Evolutionary conservation across 1,140 invertebrate species (phyloP), one percentile per base, ranked within the genome.

Genomic region (Zeugodacus cucurbitae): DNA sequence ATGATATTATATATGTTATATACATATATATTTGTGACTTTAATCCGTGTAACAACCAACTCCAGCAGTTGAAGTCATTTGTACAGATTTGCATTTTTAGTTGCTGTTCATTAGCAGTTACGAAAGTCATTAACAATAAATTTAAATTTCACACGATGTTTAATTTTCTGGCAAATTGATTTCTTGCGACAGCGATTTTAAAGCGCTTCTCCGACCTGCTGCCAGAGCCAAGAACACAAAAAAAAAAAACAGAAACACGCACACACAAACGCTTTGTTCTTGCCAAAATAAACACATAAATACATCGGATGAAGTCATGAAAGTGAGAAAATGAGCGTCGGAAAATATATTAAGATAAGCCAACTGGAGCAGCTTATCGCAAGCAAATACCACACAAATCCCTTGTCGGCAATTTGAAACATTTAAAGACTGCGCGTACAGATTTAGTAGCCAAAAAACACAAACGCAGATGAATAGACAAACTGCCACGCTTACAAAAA

Each of bases 331-430:
- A 86, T 57, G 82, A 58, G 44, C 32, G 54, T 86, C 57, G 44
- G 22, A 86, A 58, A 37, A 87, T 41, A 59, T 58, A 87, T 87
- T 62, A 88, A 78, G 87, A 88, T 88, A 88, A 88, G 87, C 67
- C 62, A 88, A 88, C 34, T 78, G 54, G n/a, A 88, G 87, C 29
- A 74, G 67, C 87, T 88, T 88, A 88, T 88, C 87, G 62, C 64
- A 32, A 74, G 87, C 62, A 88, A 88, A 88, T 88, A 64, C 87
- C 87, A 87, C 62, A 87, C 64, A 88, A 89, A 89, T 89, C 87
- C 87, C 88, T 57, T 86, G 87, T 89, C 64, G 44, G 88, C 88
- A 89, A 89, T 89, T 89, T 89, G 58, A 87, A 87, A 86, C 88
- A 89, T 87, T 89, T 89, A 87, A 88, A 86, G 88, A 89, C 74